Conservation (phyloP, 2,113 vertebrate species). For the Lontra canadensis region DNA sequence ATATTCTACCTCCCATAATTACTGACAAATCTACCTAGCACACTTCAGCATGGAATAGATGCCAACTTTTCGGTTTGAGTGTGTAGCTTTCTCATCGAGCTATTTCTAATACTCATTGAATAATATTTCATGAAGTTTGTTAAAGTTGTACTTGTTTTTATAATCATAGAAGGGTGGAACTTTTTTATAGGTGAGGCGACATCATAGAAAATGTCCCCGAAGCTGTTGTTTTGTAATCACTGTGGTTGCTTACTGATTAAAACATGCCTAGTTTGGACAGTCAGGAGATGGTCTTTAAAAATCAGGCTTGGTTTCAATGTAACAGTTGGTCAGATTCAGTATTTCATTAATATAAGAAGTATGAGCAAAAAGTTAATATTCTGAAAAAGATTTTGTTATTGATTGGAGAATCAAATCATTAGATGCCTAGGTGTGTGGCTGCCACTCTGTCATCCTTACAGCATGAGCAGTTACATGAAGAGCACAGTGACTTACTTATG, state of each 20-base stretch:
- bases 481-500: background rate
- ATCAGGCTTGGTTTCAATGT: background rate
- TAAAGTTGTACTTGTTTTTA: constrained; percentile 25
- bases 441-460: background rate
- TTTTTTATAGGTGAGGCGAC: background rate
- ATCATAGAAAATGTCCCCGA: background rate
- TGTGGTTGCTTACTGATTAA: background rate
- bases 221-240: constrained; percentile 18
- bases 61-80: background rate
- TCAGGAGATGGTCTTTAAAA: background rate
- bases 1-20: background rate
- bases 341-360: background rate
- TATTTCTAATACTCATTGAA: background rate
- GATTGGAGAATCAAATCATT: background rate
- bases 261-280: background rate
- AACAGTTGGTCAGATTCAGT: background rate
- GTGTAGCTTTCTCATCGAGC: background rate
- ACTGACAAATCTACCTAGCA: background rate
- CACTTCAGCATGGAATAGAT: background rate
- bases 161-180: background rate
- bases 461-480: background rate
- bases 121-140: background rate
- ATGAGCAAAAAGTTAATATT: background rate
- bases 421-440: background rate
- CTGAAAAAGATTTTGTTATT: background rate